A percentile compares a stretch with the other conserved stretches of the same genome.
Conservation (phyloP, 2,888 invertebrate species). For the Hypomecis punctinalis region DNA sequence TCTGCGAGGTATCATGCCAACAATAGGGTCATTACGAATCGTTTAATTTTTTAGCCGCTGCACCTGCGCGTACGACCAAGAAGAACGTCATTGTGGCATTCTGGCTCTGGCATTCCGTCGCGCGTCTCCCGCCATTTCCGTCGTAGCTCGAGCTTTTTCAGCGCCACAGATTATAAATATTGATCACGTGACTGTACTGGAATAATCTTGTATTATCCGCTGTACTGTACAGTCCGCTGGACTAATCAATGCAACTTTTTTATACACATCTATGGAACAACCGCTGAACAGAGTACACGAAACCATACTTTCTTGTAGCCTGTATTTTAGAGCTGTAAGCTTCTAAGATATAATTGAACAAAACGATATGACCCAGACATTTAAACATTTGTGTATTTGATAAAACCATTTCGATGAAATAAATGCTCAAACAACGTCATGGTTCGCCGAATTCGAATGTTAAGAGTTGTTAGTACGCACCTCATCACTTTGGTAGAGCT, state of each 20-base stretch:
- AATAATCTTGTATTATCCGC: slow-evolving; percentile 29
- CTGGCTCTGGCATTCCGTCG: slow-evolving; percentile 65
- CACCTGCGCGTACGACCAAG: slow-evolving; percentile 45
- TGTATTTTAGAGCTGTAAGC: not conserved
- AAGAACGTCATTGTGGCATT: slow-evolving; percentile 27
- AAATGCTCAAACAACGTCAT: slow-evolving; percentile 9
- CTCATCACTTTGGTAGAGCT: slow-evolving; percentile 21
- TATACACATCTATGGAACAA: not conserved
- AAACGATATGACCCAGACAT: too few species aligned
- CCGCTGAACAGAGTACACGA: not conserved
- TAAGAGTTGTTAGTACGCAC: slow-evolving; percentile 11
- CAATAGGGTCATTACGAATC: slow-evolving; percentile 37
- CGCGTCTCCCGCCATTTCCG: slow-evolving; percentile 64
- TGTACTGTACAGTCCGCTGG: too few species aligned
- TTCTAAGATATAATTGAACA: too few species aligned
- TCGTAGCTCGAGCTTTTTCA: slow-evolving; percentile 45
- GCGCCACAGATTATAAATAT: slow-evolving; percentile 64
- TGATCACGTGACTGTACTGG: slow-evolving; percentile 46
- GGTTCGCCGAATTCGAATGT: slow-evolving; percentile 31
- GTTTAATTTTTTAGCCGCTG: slow-evolving; percentile 36
- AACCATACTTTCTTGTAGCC: not conserved
- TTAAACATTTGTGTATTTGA: too few species aligned
- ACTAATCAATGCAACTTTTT: slow-evolving; percentile 27
- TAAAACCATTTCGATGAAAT: not conserved
- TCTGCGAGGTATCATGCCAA: slow-evolving; percentile 13